A percentile compares a stretch with the other conserved stretches of the same genome.
These are phyloP conservation scores for Anas bahamensis DNA, from an alignment of 2,797 vertebrate genomes.

Conservation along the genomic window DNA sequence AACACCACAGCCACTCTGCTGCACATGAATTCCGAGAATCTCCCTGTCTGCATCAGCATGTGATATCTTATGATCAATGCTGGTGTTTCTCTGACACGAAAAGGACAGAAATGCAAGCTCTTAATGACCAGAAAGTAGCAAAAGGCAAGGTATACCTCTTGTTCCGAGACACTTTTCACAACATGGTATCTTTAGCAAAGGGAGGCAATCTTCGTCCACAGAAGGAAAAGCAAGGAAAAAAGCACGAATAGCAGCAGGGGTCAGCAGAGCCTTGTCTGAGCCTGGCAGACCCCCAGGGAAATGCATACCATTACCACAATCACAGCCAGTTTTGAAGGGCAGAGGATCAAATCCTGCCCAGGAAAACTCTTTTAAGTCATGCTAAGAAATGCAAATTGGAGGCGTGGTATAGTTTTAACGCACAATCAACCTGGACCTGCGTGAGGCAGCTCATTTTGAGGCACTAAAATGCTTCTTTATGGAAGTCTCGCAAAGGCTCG, in stretches of 20 bases:
- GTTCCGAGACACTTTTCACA: not conserved
- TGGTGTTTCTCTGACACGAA: not conserved
- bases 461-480: not conserved
- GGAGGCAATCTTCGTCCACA: not conserved
- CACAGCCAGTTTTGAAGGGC: not conserved
- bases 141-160: not conserved
- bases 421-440: not conserved
- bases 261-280: conserved; percentile 41
- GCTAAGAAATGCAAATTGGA: not conserved
- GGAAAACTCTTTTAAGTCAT: not conserved
- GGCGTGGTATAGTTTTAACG: not conserved
- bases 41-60: not conserved
- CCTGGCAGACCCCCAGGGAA: not conserved
- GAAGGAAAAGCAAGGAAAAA: not conserved
- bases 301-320: not conserved
- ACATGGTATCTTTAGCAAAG: not conserved
- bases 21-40: not conserved
- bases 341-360: not conserved
- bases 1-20: not conserved
- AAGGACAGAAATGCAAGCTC: not conserved
- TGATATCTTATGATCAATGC: not conserved
- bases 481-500: not conserved
- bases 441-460: not conserved
- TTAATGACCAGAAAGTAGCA: not conserved
- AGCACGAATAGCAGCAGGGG: conserved; percentile 39